phyloP scores from a whole-genome alignment of 2,113 vertebrate species.

The Macheiramphus alcinus region DNA sequence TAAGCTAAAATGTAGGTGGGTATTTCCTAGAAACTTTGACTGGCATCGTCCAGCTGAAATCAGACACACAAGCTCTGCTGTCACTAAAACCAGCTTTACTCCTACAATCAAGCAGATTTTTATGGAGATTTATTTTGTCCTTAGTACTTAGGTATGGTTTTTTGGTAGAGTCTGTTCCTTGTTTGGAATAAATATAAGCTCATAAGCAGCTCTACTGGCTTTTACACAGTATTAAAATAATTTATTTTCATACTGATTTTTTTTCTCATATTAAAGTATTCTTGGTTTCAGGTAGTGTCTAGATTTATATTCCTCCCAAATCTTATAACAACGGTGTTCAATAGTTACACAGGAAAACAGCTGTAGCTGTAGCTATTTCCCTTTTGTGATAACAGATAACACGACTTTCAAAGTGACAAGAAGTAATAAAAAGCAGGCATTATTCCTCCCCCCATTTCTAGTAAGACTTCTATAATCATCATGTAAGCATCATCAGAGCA shows the following conservation, averaged over 20 bases:
- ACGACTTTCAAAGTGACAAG: conserved; percentile 34
- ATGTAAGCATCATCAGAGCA: not conserved
- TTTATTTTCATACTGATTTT: not conserved
- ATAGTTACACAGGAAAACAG: not conserved
- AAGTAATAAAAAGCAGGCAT: conserved; percentile 22
- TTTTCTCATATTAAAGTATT: not conserved
- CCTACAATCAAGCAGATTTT: not conserved
- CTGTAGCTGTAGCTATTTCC: not conserved
- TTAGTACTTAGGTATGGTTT: not conserved
- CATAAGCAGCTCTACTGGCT: not conserved
- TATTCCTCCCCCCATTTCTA: not conserved
- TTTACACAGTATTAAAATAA: not conserved
- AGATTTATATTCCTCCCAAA: not conserved
- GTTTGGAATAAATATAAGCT: not conserved
- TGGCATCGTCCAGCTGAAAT: not conserved
- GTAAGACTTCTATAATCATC: not conserved
- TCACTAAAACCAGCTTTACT: not conserved
- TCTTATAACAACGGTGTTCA: not conserved
- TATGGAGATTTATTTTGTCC: not conserved
- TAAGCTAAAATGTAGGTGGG: not conserved
- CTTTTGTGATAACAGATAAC: not conserved
- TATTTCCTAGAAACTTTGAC: not conserved
- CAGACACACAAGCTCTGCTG: not conserved
- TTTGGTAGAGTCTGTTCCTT: not conserved
- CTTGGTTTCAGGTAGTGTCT: not conserved